Evolutionary conservation across 1,140 invertebrate species (phyloP).

Genomic region (Solen grandis): DNA sequence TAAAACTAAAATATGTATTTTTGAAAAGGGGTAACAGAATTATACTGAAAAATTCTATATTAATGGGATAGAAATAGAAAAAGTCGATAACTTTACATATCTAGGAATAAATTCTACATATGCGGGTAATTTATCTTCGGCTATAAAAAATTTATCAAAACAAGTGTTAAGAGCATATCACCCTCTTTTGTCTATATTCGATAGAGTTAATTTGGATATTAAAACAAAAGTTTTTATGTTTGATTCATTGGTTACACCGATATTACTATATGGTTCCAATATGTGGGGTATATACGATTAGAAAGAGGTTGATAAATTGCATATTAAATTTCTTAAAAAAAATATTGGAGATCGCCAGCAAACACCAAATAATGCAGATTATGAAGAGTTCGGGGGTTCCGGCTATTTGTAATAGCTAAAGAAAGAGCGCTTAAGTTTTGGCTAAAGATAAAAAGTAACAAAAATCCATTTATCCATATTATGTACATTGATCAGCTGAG

Average conservation of each 20-base stretch:
- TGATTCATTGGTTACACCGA: too few species aligned
- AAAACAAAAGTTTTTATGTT: slow-evolving; percentile 13
- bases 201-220: too few species aligned
- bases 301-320: too few species aligned
- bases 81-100: too few species aligned
- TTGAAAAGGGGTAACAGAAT: slow-evolving; percentile 20
- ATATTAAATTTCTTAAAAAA: too few species aligned
- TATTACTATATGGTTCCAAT: too few species aligned
- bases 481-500: slow-evolving; percentile 29
- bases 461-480: slow-evolving; percentile 1
- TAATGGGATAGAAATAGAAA: not conserved
- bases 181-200: slow-evolving; percentile 2
- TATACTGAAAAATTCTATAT: not conserved
- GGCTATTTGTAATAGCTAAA: slow-evolving; percentile 17
- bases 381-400: slow-evolving; percentile 11
- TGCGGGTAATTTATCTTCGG: slow-evolving; percentile 2
- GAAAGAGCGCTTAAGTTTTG: too few species aligned
- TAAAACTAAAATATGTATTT: slow-evolving; percentile 35
- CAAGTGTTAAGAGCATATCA: slow-evolving; percentile 22
- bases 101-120: too few species aligned
- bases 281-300: too few species aligned
- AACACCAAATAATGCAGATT: too few species aligned
- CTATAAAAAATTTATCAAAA: not conserved
- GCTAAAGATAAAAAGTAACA: too few species aligned
- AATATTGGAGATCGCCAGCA: too few species aligned